Percentiles rank a stretch among this genome's conserved stretches.
These are phyloP conservation scores for Saccopteryx leptura DNA, from an alignment of 2,113 vertebrate genomes.

Conservation along the genomic window DNA sequence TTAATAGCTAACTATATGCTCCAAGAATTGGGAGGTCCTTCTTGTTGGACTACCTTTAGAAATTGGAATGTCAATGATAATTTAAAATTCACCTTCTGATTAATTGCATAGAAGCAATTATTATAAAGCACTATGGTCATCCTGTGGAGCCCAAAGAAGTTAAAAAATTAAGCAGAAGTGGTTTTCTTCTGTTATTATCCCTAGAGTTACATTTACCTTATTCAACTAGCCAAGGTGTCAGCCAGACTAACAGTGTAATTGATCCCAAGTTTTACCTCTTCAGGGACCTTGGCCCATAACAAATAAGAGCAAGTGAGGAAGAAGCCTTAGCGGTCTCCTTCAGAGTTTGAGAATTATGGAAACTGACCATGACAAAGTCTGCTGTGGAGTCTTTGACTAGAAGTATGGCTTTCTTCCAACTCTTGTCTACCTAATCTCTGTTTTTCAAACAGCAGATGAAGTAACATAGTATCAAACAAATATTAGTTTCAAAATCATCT, in stretches of 20 bases:
- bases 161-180: not conserved
- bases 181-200: not conserved
- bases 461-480: not conserved
- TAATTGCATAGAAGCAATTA: not conserved
- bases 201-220: not conserved
- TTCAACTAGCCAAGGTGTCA: not conserved
- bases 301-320: not conserved
- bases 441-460: not conserved
- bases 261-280: not conserved
- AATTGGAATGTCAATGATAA: not conserved
- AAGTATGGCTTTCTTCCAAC: not conserved
- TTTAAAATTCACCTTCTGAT: slow-evolving; percentile 22
- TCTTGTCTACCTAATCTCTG: not conserved
- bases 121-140: not conserved
- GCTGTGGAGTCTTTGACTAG: not conserved
- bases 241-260: not conserved
- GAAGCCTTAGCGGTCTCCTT: not conserved
- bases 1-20: not conserved
- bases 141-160: not conserved
- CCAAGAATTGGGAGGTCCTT: not conserved
- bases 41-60: not conserved
- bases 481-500: not conserved
- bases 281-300: not conserved
- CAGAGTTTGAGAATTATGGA: not conserved
- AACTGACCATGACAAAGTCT: not conserved